Evolutionary conservation across 2,113 vertebrate species (phyloP).

Genomic region (Athene noctua): DNA sequence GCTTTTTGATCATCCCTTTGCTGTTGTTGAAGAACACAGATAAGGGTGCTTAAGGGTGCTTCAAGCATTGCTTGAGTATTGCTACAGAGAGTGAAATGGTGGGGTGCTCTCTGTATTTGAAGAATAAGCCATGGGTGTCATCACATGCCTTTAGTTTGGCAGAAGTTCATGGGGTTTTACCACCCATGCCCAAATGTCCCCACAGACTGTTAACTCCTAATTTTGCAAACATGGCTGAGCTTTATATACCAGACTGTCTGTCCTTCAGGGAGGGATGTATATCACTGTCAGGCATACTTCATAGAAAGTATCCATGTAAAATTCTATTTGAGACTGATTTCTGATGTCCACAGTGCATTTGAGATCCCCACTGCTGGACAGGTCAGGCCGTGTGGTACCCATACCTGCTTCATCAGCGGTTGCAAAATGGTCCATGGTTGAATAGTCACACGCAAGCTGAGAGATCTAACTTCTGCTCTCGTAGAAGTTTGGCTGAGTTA

Average conservation of each 20-base stretch:
- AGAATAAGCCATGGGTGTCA: background rate
- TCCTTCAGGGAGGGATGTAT: background rate
- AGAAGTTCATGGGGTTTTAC: background rate
- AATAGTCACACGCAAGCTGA: background rate
- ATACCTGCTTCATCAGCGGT: rapidly evolving
- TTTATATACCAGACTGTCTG: background rate
- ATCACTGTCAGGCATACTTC: background rate
- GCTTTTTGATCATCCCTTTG: background rate
- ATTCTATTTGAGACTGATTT: background rate
- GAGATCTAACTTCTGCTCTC: background rate
- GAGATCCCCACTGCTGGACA: background rate
- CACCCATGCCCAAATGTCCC: background rate
- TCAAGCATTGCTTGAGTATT: background rate
- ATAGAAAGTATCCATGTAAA: background rate
- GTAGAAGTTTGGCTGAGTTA: background rate
- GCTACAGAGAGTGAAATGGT: background rate
- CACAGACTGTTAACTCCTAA: background rate
- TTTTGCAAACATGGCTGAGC: background rate
- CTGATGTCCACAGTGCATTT: rapidly evolving
- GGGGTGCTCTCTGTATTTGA: background rate
- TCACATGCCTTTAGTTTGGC: background rate
- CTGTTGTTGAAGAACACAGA: background rate
- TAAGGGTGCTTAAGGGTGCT: background rate
- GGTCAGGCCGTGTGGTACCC: background rate
- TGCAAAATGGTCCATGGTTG: background rate